A percentile compares a stretch with the other conserved stretches of the same genome.
phyloP scores from a whole-genome alignment of 2,113 vertebrate species.

The Tricholaema leucomelas region DNA sequence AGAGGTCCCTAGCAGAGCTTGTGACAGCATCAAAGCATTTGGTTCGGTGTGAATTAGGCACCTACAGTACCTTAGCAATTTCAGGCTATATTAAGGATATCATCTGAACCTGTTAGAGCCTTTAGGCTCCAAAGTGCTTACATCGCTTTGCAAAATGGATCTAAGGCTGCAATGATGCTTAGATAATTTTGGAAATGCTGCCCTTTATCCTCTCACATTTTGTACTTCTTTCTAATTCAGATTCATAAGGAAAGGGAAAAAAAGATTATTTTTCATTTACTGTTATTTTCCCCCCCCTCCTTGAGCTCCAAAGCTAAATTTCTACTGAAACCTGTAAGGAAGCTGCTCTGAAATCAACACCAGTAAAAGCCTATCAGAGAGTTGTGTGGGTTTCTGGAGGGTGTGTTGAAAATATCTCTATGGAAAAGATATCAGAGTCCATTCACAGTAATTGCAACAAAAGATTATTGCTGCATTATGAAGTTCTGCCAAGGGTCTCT shows the following conservation, averaged over 20 bases:
- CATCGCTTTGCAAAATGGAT: conserved; percentile 45
- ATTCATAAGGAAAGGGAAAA: neutral
- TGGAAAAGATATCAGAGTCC: neutral
- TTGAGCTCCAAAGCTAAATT: neutral
- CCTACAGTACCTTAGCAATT: conserved; percentile 6
- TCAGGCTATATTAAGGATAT: conserved; percentile 5
- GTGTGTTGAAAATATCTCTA: neutral
- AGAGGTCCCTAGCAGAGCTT: neutral
- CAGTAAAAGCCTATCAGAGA: neutral
- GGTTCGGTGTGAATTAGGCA: conserved; percentile 21
- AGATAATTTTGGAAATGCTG: conserved; percentile 43
- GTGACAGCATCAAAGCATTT: conserved; percentile 3
- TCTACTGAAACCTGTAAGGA: neutral
- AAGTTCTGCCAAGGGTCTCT: neutral
- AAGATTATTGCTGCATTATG: neutral
- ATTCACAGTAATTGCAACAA: neutral
- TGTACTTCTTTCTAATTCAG: neutral
- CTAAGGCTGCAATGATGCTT: neutral
- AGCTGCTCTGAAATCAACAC: conserved; percentile 2
- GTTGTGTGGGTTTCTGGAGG: neutral
- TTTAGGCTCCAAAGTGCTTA: neutral
- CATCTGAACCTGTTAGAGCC: conserved; percentile 32
- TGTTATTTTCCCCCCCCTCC: neutral
- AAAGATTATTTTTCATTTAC: neutral
- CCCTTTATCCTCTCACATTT: neutral